These are phyloP conservation scores for Ptiloglossa arizonensis DNA, from an alignment of 1,140 invertebrate species.

Conservation along the genomic window DNA sequence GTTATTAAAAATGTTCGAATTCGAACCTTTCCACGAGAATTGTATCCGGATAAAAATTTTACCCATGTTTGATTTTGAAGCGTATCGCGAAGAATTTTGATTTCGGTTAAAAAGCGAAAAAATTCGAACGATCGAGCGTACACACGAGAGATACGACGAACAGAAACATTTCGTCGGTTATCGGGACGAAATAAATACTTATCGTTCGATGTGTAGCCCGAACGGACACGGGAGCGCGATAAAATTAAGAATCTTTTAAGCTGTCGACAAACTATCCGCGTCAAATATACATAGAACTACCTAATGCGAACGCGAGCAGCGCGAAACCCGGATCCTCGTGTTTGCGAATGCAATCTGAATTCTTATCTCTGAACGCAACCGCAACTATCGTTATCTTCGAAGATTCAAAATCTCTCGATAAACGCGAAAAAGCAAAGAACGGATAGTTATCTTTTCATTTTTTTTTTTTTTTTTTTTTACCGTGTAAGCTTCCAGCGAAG, in stretches of 20 bases:
- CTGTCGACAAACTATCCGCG: background rate
- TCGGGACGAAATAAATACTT: background rate
- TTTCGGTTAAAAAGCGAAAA: no score
- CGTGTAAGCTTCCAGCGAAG: background rate
- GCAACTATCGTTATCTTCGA: conserved; percentile 1
- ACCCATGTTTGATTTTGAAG: no score
- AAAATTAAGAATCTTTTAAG: background rate
- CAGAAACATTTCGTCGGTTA: background rate
- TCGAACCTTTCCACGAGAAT: no score
- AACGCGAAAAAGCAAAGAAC: background rate
- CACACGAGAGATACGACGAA: background rate
- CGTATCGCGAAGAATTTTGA: background rate
- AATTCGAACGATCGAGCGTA: no score
- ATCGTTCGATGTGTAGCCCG: background rate
- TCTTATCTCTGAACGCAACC: conserved; percentile 31
- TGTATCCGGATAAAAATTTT: no score
- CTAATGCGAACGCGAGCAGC: background rate
- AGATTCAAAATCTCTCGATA: conserved; percentile 19
- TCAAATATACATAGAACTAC: background rate
- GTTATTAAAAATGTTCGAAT: no score
- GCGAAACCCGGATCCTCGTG: conserved; percentile 8
- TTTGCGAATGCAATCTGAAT: conserved; percentile 12
- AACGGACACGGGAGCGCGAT: background rate
- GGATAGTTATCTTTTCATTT: no score
- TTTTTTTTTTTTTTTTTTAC: background rate